Base-by-base conservation (phyloP, 2,797 vertebrate species). In the Poeciliopsis turneri region DNA sequence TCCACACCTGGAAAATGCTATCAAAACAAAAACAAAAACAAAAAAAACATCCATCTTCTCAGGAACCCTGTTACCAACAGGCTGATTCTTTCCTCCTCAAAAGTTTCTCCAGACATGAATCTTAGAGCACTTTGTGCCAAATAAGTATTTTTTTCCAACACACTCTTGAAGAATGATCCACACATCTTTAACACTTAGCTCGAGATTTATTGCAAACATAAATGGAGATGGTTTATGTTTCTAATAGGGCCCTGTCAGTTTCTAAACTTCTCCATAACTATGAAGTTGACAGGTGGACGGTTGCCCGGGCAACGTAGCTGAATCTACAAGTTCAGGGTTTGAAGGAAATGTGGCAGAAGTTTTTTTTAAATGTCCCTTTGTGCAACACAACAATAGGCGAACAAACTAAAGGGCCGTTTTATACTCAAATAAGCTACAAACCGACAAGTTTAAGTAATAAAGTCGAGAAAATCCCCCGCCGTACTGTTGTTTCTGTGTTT, bases 401-500 rank as follows among this genome's bases (percentile, higher is more conserved):
- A 16, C 5, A 5, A 13, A 41, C 36, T 68, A 25, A 39, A 23
- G 61, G 61, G 33, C 3, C 2, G 4, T 39, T 64, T 41, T 64
- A 8, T 13, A 13, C 45, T 15, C 5, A 69, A 69, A n/a, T n/a
- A 28, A 43, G 41, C 66, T 41, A 25, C 64, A 70, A 70, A 45
- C 41, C 8, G 41, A 45, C 25, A 39, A 12, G 4, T 30, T n/a
- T 45, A 8, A 28, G 3, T 46, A 28, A 36, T 36, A 20, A 64
- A 64, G 16, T 30, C 1, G 2, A 69, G 23, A 25, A 69, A 43
- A n/a, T 2, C 41, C 23, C 23, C 41, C 41, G 0, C 36, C 36
- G 36, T 36, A 36, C 4, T 41, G 18, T 5, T 25, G 36, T 20
- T 72, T 2, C 4, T 45, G 0, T 83, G 78, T 88, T 87, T 85